Evolutionary conservation across 2,113 vertebrate genomes (phyloP).

Genomic region (Oophaga pumilio): DNA sequence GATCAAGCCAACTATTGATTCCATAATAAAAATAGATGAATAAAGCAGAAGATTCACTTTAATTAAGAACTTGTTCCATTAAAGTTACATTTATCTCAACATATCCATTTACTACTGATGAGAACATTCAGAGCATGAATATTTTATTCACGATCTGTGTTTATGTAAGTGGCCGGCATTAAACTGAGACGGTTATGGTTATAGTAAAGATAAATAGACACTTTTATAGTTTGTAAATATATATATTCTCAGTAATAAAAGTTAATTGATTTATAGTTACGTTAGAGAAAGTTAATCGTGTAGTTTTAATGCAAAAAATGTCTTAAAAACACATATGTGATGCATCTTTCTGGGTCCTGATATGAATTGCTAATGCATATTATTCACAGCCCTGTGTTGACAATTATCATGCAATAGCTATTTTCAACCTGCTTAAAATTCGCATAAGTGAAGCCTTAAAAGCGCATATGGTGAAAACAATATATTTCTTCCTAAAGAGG

Average conservation of each 20-base stretch:
- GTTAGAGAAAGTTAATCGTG: not conserved
- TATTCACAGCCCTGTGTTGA: slow-evolving; percentile 39
- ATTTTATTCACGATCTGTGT: not conserved
- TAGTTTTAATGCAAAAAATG: slow-evolving; percentile 1
- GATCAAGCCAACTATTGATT: too few species aligned
- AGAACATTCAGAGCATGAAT: not conserved
- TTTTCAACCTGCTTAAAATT: slow-evolving; percentile 40
- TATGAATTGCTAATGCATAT: slow-evolving; percentile 42
- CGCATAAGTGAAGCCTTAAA: slow-evolving; percentile 6
- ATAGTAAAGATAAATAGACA: not conserved
- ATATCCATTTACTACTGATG: not conserved
- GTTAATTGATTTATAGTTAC: not conserved
- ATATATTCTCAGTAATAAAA: not conserved
- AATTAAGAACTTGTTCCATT: not conserved
- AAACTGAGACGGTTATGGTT: not conserved
- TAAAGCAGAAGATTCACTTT: not conserved
- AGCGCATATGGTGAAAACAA: slow-evolving; percentile 30
- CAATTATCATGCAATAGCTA: slow-evolving; percentile 30
- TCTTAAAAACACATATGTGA: slow-evolving; percentile 24
- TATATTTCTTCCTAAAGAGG: slow-evolving; percentile 7
- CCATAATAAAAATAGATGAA: not conserved
- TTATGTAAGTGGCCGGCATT: not conserved
- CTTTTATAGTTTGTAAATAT: not conserved
- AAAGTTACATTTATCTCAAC: not conserved
- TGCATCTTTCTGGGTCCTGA: slow-evolving; percentile 26